Evolutionary conservation across 2,797 vertebrate genomes (phyloP), one percentile per base, ranked within the genome.

Genomic region (Emydoidea blandingii): DNA sequence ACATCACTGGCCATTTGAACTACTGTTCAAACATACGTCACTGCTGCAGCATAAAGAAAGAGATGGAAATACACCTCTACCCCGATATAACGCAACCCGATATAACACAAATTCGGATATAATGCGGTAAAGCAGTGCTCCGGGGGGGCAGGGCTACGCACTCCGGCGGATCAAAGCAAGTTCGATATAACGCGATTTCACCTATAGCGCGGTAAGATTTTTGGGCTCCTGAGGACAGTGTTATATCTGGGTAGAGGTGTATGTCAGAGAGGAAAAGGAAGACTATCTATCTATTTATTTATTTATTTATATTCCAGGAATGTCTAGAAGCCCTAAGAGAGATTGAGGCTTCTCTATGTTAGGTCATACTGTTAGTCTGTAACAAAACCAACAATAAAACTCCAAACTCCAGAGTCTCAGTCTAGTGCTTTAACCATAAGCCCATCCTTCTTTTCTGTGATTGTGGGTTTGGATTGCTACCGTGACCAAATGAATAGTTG

Each of bases 211-310:
- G 44, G 6, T 44, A 44, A 44, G 44, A 44, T 44, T 44, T 44
- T 44, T 44, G 44, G 44, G 44, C 44, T 44, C 44, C 44, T 6
- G 44, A 44, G 44, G 44, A 44, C 44, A 44, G 44, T 44, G 44
- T 44, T 44, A 44, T 44, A 44, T 44, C 44, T 44, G 44, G 44
- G 44, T 44, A 44, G 44, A 44, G 44, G 44, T 44, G 44, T 44
- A 57, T 31, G 29, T 76, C 18, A 8, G 7, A 31, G 14, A 59
- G 81, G 84, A 57, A 9, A 0, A 0, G 1, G 8, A 87, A 92
- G 84, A 0, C 4, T 2, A 3, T 57, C 47, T 90, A 65, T 31
- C 8, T 16, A 62, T 62, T n/a, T 5, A 29, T n/a, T 34, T 72
- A 65, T 44, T 47, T 76, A 14, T 76, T 47, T 44, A 25, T 44